A percentile compares a stretch with the other conserved stretches of the same genome.
Evolutionary conservation across 2,113 vertebrate species (phyloP).

Genomic region (Pheucticus melanocephalus): DNA sequence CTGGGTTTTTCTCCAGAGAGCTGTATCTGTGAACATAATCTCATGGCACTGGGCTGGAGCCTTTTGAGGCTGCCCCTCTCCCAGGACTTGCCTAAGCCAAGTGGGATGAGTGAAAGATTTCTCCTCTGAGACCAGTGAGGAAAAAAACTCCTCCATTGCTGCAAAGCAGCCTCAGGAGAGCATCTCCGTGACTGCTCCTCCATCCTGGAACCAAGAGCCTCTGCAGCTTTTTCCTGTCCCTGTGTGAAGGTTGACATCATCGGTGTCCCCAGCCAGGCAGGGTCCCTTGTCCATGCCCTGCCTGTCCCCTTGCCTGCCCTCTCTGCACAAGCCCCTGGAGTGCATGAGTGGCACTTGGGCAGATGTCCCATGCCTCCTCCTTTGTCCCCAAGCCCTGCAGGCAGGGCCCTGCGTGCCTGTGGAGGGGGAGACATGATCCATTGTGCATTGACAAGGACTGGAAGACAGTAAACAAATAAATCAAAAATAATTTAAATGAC

Average conservation of each 20-base stretch:
- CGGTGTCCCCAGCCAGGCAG: fast-evolving
- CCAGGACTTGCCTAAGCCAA: not conserved
- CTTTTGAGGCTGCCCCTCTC: not conserved
- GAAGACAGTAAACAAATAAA: conserved; percentile 58
- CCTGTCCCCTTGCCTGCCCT: not conserved
- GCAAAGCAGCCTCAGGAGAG: not conserved
- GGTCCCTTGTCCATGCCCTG: not conserved
- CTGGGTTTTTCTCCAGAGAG: not conserved
- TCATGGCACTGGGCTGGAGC: not conserved
- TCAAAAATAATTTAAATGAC: conserved; percentile 47
- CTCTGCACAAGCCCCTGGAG: not conserved
- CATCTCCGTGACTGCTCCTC: not conserved
- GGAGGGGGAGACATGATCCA: not conserved
- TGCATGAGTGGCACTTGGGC: fast-evolving
- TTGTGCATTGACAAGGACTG: conserved; percentile 28
- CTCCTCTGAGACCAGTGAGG: not conserved
- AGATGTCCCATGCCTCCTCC: not conserved
- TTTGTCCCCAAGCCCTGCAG: fast-evolving
- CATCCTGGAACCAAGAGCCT: not conserved
- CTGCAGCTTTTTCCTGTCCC: not conserved
- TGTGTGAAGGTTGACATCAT: not conserved
- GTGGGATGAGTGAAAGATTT: not conserved
- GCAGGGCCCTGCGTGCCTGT: not conserved
- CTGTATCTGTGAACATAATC: not conserved
- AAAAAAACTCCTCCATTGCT: not conserved